Evolutionary conservation across 2,113 vertebrate genomes (phyloP), one percentile per base, ranked within the genome.

Genomic region (Axis porcinus): DNA sequence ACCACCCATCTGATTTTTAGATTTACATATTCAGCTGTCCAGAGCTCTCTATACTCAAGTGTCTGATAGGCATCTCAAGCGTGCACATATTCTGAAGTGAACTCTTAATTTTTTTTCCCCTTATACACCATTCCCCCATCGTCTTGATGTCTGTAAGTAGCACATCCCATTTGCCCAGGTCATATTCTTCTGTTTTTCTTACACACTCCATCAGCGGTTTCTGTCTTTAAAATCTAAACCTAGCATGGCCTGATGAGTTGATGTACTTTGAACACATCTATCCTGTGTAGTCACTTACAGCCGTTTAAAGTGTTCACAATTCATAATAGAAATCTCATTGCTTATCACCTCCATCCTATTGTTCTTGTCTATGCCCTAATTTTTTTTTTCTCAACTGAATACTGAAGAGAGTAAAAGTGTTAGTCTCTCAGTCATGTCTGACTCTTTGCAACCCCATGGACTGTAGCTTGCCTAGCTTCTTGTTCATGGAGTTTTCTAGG

Each of bases 91-190:
- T 30, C 27, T 23, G 19, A 16, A 62, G 28, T 76, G 40, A 81
- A 88, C 85, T 62, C 70, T 94, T 36, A 3, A 52, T 30, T 47
- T 17, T 58, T 23, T 79, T 36, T 1, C 2, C 62, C 62, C 12
- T 16, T 47, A 25, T 33, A 15, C 36, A 23, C 17, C 11, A 27
- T 83, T 82, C 57, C 36, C 12, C 36, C 11, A 23, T 54, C 45
- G 86, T 94, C 60, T 95, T 70, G 55, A 6, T 79, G 9, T 91
- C 57, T 93, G 2, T 60, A 33, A 93, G 89, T 91, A 67, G 11
- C 4, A 43, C 17, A 45, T 7, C 25, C 40, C n/a, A 25, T 89
- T 47, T 67, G 23, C 58, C 84, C 30, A 78, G 36, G 45, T 60
- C 89, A 94, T 70, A 28, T 90, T 62, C 7, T 60, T 92, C 19